Evolutionary conservation across 2,113 vertebrate species (phyloP).

Genomic region (Misgurnus mizolepis): DNA sequence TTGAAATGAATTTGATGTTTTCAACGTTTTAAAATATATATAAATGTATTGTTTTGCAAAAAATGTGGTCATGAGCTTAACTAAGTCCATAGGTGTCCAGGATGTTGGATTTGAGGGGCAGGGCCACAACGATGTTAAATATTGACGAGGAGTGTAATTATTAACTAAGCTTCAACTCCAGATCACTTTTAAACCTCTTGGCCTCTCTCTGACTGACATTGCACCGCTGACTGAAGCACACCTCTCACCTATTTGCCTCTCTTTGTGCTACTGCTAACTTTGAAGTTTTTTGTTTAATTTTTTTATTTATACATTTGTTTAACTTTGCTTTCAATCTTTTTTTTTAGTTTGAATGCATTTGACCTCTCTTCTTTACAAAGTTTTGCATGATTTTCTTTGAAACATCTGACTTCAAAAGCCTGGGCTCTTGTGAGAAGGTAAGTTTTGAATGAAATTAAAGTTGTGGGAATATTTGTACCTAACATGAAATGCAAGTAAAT

Average conservation of each 20-base stretch:
- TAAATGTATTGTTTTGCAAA: not conserved
- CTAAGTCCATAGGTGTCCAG: slow-evolving; percentile 69
- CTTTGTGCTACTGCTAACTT: not conserved
- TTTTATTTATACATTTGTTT: not conserved
- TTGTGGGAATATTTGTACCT: not conserved
- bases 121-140: slow-evolving; percentile 76
- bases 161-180: slow-evolving; percentile 73
- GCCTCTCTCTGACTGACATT: slow-evolving; percentile 66
- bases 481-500: not conserved
- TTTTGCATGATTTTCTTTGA: not conserved
- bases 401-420: not conserved
- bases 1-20: not conserved
- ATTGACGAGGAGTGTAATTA: slow-evolving; percentile 77
- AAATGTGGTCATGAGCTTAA: slow-evolving; percentile 27
- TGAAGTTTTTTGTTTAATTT: not conserved
- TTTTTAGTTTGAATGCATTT: not conserved
- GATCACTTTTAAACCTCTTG: slow-evolving; percentile 70
- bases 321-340: not conserved
- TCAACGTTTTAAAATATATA: not conserved
- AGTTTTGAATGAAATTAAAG: slow-evolving; percentile 14
- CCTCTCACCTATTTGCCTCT: not conserved
- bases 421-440: slow-evolving; percentile 5
- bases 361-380: not conserved
- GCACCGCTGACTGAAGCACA: slow-evolving; percentile 53
- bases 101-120: slow-evolving; percentile 76